Evolutionary conservation across 1,140 invertebrate species (phyloP), one percentile per base, ranked within the genome.

Genomic region (Lucilia cuprina): DNA sequence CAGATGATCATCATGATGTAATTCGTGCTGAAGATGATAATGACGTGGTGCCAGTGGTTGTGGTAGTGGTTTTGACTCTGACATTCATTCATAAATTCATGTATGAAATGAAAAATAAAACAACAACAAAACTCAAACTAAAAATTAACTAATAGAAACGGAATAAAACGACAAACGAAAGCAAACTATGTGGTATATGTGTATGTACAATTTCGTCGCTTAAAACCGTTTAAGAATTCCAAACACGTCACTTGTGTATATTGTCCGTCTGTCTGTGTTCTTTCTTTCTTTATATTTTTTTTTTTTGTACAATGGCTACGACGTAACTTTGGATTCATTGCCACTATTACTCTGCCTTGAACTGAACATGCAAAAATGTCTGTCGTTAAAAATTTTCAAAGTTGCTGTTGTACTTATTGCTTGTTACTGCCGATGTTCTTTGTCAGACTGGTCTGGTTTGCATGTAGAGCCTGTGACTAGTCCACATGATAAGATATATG

Each of bases 161-260:
- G 55, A 78, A 35, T 78, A 47, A 78, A 41, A 78, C 75, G 35
- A 78, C 34, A 41, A n/a, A 74, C 35, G 41, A 47, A 47, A 41
- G 35, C 75, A 41, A 35, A 78, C 55, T 35, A 41, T 41, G 74
- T n/a, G n/a, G n/a, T 34, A 41, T 60, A 60, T 60, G 55, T n/a
- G n/a, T n/a, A 60, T n/a, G 55, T 17, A 41, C 14, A 60, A 60
- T 60, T 60, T 60, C 55, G 55, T 60, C 55, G 55, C 55, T 60
- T n/a, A 60, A 60, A 60, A 60, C 74, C 74, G 75, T 19, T 78
- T 78, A 78, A 78, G 35, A 78, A 78, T 78, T 78, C 75, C 34
- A 78, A 78, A 41, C 75, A 78, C 55, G 55, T 60, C 55, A 60
- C 55, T 60, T 60, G 55, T 60, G 14, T 60, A n/a, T 60, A n/a